Evolutionary conservation across 2,888 invertebrate species (phyloP), one percentile per base, ranked within the genome.

Genomic region (Eudasyphora cyanicolor): DNA sequence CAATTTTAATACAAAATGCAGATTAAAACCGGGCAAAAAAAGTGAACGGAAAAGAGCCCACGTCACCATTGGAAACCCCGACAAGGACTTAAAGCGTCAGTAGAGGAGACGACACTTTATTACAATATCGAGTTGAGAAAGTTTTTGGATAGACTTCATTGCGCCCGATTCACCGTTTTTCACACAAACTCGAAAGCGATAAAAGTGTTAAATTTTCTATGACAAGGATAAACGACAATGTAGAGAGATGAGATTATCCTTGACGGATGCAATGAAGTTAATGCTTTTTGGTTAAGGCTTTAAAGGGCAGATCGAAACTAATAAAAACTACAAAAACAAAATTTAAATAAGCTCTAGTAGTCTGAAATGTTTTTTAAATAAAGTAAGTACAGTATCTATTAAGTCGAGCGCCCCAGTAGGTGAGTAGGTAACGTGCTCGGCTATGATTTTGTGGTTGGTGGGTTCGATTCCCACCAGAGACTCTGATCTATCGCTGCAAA

Each of bases 1-100:
- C 83, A 83, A 75, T 83, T 83, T 80, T 77, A 77, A 80, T 80
- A 77, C 62, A 77, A 77, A 57, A 77, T 83, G 77, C 49, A 80
- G 77, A 83, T 83, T 83, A 75, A 83, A 83, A 83, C 74, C 75
- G n/a, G 74, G 64, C 49, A 38, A 64, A 64, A 64, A 64, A 21
- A 64, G n/a, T n/a, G 76, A 73, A 82, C 73, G 79, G 17, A 49
- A 76, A 38, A 54, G 32, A 81, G 69, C 10, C 67, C 42, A 54
- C 78, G 21, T 51, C 60, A 64, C 45, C 10, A 67, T n/a, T n/a
- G n/a, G n/a, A n/a, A n/a, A 62, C 24, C 12, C 38, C 8, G 6
- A 42, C 35, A 77, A 75, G 19, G 54, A 69, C 49, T 49, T 19
- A 60, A 27, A 74, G 21, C n/a, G n/a, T n/a, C 60, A 82, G 71